A percentile compares a stretch with the other conserved stretches of the same genome.
Evolutionary conservation across 2,888 invertebrate genomes (phyloP).

Genomic region (Macrophya alboannulata): DNA sequence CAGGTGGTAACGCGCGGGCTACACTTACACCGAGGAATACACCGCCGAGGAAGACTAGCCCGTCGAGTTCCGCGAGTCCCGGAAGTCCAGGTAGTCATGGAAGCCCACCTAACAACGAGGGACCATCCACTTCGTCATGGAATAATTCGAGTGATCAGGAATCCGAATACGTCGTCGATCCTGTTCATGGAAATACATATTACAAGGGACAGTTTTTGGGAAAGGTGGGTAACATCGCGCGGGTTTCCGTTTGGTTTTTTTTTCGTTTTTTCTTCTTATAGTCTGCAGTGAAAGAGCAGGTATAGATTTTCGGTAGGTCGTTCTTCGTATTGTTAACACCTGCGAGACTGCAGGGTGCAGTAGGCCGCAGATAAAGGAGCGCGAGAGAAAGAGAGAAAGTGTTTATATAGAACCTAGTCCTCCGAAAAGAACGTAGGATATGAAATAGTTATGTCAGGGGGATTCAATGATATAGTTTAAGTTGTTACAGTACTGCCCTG

Average conservation of each 20-base stretch:
- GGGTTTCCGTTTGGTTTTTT: slow-evolving; percentile 12
- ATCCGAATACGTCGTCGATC: slow-evolving; percentile 74
- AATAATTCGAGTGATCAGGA: slow-evolving; percentile 71
- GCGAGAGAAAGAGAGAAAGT: too few relatives aligned
- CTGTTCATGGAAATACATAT: slow-evolving; percentile 75
- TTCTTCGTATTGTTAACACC: neutral
- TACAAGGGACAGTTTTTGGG: slow-evolving; percentile 75
- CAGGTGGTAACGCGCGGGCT: neutral
- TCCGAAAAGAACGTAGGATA: too few relatives aligned
- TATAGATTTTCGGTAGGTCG: neutral
- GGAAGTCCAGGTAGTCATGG: slow-evolving; percentile 43
- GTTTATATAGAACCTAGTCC: too few relatives aligned
- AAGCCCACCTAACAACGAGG: slow-evolving; percentile 46
- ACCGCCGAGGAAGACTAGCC: slow-evolving; percentile 18
- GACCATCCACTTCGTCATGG: slow-evolving; percentile 68
- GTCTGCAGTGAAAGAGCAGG: neutral
- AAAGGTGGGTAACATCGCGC: slow-evolving; percentile 66
- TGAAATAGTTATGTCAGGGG: too few relatives aligned
- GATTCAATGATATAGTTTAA: too few relatives aligned
- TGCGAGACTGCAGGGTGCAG: neutral
- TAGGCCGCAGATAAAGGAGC: neutral
- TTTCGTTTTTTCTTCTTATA: neutral
- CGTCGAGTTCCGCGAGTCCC: slow-evolving; percentile 17
- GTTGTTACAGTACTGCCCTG: too few relatives aligned
- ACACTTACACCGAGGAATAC: slow-evolving; percentile 13